Evolutionary conservation across 2,113 vertebrate species (phyloP), one percentile per base, ranked within the genome.

Genomic region (Pseudois nayaur): DNA sequence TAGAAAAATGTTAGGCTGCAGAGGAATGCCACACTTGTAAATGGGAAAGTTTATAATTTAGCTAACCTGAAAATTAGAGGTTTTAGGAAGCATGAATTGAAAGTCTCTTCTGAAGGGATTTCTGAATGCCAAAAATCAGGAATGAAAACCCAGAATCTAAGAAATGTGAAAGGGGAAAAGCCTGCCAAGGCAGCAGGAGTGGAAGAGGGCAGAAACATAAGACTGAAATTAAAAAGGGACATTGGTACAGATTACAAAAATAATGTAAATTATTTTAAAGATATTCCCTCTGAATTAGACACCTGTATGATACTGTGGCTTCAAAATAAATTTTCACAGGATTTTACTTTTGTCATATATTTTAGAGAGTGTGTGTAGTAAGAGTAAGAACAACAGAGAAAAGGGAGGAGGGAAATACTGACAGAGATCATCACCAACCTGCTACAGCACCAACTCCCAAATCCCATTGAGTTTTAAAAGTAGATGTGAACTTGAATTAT

Each of bases 1-100:
- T 40, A 97, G 86, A 90, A 54, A 95, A 95, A 94, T 78, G 25
- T 71, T 94, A 74, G 82, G 67, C 76, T 94, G 23, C 11, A n/a
- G 23, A 93, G 76, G 43, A 90, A 90, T 55, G 33, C 27, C 93
- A 88, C 17, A 27, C 59, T 97, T 97, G 36, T 82, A 92, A 97
- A 64, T 43, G 52, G 55, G 54, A 57, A 97, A 82, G 59, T 82
- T 98, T 84, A 81, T 94, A 91, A 91, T 82, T 91, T 89, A 87
- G 74, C 36, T 97, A 86, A 95, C 88, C 67, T 97, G 88, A 87
- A 98, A 97, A 96, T 94, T n/a, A 81, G 91, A 95, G 74, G 90
- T 79, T 95, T 96, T n/a, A 93, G 43, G 64, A 95, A 93, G 85
- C 88, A 60, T n/a, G 55, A 76, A 91, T 19, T 92, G 76, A 96